phyloP scores from a whole-genome alignment of 2,888 invertebrate species.

The Pyrochroa serraticornis region DNA sequence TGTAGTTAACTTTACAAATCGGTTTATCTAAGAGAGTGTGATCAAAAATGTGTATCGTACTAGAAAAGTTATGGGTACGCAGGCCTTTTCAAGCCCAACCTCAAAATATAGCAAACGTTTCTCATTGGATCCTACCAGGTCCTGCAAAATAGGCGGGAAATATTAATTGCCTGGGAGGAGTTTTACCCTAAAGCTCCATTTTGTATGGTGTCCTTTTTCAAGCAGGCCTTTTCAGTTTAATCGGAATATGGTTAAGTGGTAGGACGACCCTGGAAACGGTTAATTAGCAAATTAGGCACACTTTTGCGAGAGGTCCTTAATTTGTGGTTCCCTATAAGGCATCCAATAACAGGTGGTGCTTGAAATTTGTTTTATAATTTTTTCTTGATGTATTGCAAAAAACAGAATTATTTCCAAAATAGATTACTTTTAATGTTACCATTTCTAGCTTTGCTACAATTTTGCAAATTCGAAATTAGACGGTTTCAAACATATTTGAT shows the following conservation, averaged over 20 bases:
- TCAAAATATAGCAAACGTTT: slow-evolving; percentile 31
- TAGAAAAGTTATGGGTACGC: slow-evolving; percentile 41
- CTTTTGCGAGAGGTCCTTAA: no score
- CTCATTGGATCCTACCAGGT: slow-evolving; percentile 38
- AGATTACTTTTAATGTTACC: no score
- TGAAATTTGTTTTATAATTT: no score
- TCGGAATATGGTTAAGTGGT: neutral
- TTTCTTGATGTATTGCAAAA: no score
- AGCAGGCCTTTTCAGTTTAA: slow-evolving; percentile 6
- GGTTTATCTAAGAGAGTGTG: slow-evolving; percentile 44
- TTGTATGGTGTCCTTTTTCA: slow-evolving; percentile 41
- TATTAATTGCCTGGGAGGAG: slow-evolving; percentile 34
- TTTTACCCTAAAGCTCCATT: slow-evolving; percentile 38
- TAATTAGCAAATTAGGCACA: neutral
- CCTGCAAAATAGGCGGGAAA: slow-evolving; percentile 35
- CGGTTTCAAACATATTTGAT: no score
- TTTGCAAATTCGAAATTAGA: no score
- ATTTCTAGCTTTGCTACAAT: no score
- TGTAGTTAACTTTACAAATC: slow-evolving; percentile 41
- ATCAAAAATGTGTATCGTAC: slow-evolving; percentile 39
- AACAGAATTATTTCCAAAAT: no score
- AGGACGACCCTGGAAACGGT: neutral
- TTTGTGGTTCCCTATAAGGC: no score
- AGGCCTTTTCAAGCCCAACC: slow-evolving; percentile 36
- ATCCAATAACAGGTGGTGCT: no score